A percentile compares a stretch with the other conserved stretches of the same genome.
These are phyloP conservation scores for Pseudomyrmex dendroicus DNA, from an alignment of 1,140 invertebrate species.

Conservation along the genomic window DNA sequence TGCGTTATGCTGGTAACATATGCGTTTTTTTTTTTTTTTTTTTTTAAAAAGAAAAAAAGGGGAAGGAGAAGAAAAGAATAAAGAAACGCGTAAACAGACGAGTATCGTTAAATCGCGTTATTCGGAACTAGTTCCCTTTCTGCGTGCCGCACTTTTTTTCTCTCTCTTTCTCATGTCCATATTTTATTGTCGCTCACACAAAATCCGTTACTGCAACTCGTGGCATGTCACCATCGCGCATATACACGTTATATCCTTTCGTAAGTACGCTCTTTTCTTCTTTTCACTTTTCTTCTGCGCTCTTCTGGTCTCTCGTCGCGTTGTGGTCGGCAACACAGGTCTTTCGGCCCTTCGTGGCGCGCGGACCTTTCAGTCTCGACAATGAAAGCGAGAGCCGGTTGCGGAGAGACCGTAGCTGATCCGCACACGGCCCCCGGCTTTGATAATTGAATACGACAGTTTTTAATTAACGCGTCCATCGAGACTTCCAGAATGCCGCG, in stretches of 20 bases:
- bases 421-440: constrained; percentile 31
- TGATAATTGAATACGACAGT: constrained; percentile 58
- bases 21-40: too few relatives aligned
- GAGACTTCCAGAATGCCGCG: constrained; percentile 19
- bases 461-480: constrained; percentile 57
- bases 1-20: too few relatives aligned
- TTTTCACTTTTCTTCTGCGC: background rate
- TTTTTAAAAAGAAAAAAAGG: background rate
- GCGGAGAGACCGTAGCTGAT: constrained; percentile 45
- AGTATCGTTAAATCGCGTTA: constrained; percentile 28
- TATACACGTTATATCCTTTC: background rate
- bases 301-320: constrained; percentile 10
- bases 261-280: constrained; percentile 12
- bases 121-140: constrained; percentile 8
- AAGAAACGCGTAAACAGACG: background rate
- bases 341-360: constrained; percentile 41
- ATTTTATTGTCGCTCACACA: constrained; percentile 8
- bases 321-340: background rate
- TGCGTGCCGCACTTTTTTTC: background rate
- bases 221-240: constrained; percentile 34
- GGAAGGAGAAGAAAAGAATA: background rate
- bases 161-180: background rate
- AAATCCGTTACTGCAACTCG: constrained; percentile 39
- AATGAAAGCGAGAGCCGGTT: constrained; percentile 58
- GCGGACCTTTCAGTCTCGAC: constrained; percentile 53